These are phyloP conservation scores for Pachliopta kotzebuea DNA, from an alignment of 2,888 invertebrate species.

Conservation along the genomic window DNA sequence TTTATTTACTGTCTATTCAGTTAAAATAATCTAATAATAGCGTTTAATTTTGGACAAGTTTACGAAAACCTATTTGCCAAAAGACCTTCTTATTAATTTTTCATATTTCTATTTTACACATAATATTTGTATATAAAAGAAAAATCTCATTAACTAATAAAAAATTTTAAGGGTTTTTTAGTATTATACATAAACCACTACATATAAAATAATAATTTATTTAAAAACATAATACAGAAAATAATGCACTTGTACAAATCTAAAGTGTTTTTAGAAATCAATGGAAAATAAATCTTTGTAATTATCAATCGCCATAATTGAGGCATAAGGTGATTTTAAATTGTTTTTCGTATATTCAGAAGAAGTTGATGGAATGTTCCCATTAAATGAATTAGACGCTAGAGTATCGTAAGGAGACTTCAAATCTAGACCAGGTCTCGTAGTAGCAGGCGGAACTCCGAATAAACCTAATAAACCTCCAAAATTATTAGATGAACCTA, in stretches of 20 bases:
- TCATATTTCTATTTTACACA: no score
- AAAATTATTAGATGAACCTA: conserved; percentile 37
- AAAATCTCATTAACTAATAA: no score
- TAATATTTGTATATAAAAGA: no score
- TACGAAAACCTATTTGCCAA: no score
- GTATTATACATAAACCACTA: no score
- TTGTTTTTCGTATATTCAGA: conserved; percentile 43
- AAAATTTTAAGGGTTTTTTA: no score
- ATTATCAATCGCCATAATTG: conserved; percentile 45
- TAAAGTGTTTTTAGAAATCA: conserved; percentile 33
- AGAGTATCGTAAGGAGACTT: conserved; percentile 42
- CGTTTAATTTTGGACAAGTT: no score
- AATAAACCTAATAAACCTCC: conserved; percentile 28
- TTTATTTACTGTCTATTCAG: no score
- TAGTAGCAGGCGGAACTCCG: conserved; percentile 30
- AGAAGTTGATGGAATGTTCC: conserved; percentile 21
- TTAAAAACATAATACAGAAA: neutral
- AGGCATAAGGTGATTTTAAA: conserved; percentile 53
- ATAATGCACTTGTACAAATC: neutral
- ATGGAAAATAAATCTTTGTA: conserved; percentile 47
- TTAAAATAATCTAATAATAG: no score
- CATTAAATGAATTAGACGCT: conserved; percentile 27
- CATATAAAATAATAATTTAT: no score
- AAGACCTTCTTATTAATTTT: no score
- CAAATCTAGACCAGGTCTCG: conserved; percentile 33